These are phyloP conservation scores for Ianthella basta DNA, from an alignment of 37 sponge, comb jelly and placozoan species.

Conservation along the genomic window DNA sequence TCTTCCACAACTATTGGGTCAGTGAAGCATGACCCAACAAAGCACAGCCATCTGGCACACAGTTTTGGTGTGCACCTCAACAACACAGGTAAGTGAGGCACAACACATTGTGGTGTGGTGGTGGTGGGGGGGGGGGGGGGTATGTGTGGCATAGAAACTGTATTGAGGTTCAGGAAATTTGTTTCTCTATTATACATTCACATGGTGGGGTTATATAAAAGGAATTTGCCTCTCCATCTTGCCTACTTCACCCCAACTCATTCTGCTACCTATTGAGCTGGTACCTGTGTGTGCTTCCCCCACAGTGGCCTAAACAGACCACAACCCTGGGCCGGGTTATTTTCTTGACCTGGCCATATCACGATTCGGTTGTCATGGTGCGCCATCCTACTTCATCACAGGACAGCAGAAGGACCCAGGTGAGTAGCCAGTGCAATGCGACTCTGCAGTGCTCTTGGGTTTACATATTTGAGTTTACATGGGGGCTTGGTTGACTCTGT, in stretches of 20 bases:
- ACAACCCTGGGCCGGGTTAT: conserved; percentile 96
- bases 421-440: no score
- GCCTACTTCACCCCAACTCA: no score
- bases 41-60: conserved; percentile 77
- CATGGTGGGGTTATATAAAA: no score
- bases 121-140: no score
- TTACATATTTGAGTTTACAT: no score
- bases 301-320: conserved; percentile 85
- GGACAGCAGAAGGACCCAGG: conserved; percentile 88
- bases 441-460: no score
- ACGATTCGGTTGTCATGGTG: conserved; percentile 86
- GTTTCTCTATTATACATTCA: background rate
- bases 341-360: conserved; percentile 76
- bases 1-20: conserved; percentile 84
- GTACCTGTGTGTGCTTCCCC: no score
- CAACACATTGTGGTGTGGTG: background rate
- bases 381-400: conserved; percentile 92
- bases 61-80: conserved; percentile 84
- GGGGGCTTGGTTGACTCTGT: no score
- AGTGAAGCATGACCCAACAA: conserved; percentile 85
- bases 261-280: no score
- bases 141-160: background rate
- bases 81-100: conserved; percentile 66
- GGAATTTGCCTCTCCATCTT: no score
- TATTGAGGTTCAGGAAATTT: background rate